A percentile compares a stretch with the other conserved stretches of the same genome.
Evolutionary conservation across 2,113 vertebrate genomes (phyloP).

Genomic region (Peromyscus maniculatus): DNA sequence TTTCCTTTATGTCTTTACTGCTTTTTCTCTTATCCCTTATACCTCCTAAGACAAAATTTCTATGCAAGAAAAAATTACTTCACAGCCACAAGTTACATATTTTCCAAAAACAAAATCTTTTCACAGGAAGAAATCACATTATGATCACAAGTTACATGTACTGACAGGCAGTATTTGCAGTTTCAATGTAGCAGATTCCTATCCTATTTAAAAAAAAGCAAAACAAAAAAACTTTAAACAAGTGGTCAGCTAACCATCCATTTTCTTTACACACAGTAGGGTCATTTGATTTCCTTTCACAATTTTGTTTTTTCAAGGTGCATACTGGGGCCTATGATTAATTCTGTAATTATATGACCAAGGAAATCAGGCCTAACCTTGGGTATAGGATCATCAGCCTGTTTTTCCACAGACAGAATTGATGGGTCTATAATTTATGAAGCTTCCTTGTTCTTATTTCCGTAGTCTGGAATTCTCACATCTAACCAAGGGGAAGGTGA

Average conservation of each 20-base stretch:
- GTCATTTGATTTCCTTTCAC: not conserved
- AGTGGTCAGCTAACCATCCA: not conserved
- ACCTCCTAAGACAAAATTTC: not conserved
- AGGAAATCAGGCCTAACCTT: not conserved
- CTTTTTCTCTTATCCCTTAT: not conserved
- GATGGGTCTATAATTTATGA: not conserved
- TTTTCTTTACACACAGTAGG: not conserved
- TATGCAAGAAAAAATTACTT: not conserved
- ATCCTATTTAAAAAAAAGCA: too few relatives aligned
- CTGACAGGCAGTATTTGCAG: too few relatives aligned
- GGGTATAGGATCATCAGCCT: not conserved
- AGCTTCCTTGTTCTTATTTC: not conserved
- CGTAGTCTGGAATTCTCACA: not conserved
- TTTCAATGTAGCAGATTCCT: too few relatives aligned
- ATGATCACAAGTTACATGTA: not conserved
- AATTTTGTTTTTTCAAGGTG: not conserved
- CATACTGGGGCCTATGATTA: not conserved
- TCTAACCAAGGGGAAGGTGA: not conserved
- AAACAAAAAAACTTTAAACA: not conserved
- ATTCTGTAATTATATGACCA: not conserved
- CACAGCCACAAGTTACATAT: not conserved
- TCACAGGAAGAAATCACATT: not conserved
- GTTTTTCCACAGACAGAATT: not conserved
- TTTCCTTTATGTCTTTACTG: not conserved
- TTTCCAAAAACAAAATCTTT: not conserved